Conservation (phyloP, 2,113 vertebrate species). For the Burhinus oedicnemus region DNA sequence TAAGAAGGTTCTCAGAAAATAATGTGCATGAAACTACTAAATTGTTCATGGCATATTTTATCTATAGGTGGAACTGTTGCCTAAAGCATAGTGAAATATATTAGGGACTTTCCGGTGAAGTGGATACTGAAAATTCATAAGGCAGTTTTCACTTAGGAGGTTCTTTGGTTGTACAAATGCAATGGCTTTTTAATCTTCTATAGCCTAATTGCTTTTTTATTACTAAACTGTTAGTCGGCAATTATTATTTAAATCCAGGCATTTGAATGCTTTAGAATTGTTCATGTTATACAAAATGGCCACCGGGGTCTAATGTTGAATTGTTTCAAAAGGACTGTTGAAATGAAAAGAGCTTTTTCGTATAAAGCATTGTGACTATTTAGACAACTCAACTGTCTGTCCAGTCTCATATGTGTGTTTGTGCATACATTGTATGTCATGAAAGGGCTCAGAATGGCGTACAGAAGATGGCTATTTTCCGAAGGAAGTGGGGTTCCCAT, state of each 20-base stretch:
- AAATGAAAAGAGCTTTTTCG: not conserved
- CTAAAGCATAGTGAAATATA: not conserved
- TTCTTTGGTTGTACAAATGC: not conserved
- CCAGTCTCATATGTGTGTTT: rapidly evolving
- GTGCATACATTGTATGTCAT: not conserved
- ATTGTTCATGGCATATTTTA: not conserved
- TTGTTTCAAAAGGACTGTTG: not conserved
- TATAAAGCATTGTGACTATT: not conserved
- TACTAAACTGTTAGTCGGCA: not conserved
- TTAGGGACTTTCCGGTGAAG: not conserved
- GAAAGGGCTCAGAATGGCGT: not conserved
- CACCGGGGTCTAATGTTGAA: not conserved
- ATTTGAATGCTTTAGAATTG: not conserved
- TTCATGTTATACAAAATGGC: not conserved
- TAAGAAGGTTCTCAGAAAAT: not conserved
- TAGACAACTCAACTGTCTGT: not conserved
- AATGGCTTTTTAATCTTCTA: not conserved
- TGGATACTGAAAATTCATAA: not conserved
- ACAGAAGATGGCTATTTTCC: not conserved
- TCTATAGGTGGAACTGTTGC: slow-evolving; percentile 70
- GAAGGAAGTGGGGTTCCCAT: not conserved
- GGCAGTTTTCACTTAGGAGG: not conserved
- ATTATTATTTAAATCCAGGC: not conserved
- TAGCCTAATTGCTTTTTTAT: not conserved
- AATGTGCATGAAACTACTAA: not conserved